Evolutionary conservation across 1,140 invertebrate species (phyloP).

Genomic region (Kradibia gibbosae): DNA sequence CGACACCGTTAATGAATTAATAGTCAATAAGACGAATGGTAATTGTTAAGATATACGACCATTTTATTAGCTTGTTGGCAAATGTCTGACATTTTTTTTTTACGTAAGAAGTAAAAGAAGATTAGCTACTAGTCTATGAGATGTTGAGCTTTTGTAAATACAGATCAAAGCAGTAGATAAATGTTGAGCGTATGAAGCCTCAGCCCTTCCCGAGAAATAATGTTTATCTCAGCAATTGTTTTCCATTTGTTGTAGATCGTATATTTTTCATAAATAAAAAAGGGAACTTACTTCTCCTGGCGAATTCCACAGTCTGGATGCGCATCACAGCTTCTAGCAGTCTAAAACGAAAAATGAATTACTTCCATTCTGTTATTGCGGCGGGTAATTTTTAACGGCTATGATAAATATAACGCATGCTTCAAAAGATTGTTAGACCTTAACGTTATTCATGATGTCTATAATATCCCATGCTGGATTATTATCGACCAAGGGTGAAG

Average conservation of each 20-base stretch:
- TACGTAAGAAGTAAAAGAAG: conserved; percentile 3
- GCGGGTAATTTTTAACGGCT: no score
- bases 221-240: conserved; percentile 30
- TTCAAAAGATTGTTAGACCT: conserved; percentile 62
- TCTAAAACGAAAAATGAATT: conserved; percentile 59
- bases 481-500: conserved; percentile 62
- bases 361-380: not conserved
- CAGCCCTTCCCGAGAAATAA: conserved; percentile 49
- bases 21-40: conserved; percentile 20
- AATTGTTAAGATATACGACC: conserved; percentile 13
- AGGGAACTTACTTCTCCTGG: conserved; percentile 76
- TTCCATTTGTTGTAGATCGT: conserved; percentile 23
- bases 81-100: conserved; percentile 1
- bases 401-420: not conserved
- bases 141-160: conserved; percentile 21
- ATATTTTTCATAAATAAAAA: conserved; percentile 38
- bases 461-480: conserved; percentile 76
- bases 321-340: conserved; percentile 75
- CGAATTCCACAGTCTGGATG: conserved; percentile 75
- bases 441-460: conserved; percentile 79
- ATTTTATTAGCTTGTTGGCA: not conserved
- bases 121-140: conserved; percentile 11
- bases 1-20: conserved; percentile 33
- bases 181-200: conserved; percentile 52
- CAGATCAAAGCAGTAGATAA: conserved; percentile 37